Conservation (phyloP, 1,140 invertebrate species). For the Dufourea novaeangliae region DNA sequence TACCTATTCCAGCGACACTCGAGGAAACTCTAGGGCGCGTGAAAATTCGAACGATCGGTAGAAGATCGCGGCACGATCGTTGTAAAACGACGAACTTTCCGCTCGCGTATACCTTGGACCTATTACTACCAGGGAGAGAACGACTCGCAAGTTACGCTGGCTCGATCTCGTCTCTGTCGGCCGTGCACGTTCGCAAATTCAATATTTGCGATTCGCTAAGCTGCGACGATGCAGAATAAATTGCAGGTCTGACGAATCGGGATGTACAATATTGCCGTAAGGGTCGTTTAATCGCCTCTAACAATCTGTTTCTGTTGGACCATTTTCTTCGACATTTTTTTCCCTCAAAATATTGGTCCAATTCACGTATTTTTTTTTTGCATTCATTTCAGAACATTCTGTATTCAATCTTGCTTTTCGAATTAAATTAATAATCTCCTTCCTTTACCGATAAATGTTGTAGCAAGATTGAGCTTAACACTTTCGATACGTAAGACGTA, state of each 20-base stretch:
- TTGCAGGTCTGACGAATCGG: background rate
- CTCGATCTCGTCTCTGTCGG: background rate
- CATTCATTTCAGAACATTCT: too few species aligned
- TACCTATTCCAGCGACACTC: background rate
- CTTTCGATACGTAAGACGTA: too few species aligned
- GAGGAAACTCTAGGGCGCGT: background rate
- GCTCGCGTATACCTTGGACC: background rate
- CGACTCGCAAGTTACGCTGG: background rate
- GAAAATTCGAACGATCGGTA: background rate
- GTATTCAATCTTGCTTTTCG: too few species aligned
- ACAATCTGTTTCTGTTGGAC: too few species aligned
- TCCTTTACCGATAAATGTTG: too few species aligned
- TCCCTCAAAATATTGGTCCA: too few species aligned
- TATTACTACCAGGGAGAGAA: background rate
- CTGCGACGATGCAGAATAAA: constrained; percentile 24
- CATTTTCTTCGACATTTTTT: background rate
- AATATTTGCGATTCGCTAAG: constrained; percentile 39
- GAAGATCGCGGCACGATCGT: background rate
- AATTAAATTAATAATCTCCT: too few species aligned
- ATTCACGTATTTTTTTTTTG: too few species aligned
- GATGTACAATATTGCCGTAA: background rate
- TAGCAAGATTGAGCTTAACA: too few species aligned
- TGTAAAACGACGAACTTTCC: background rate
- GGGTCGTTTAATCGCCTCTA: background rate
- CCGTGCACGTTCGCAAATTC: constrained; percentile 17